Percentiles rank a stretch among this genome's conserved stretches.
Conservation (phyloP, 2,113 vertebrate species). For the Neoarius graeffei region DNA sequence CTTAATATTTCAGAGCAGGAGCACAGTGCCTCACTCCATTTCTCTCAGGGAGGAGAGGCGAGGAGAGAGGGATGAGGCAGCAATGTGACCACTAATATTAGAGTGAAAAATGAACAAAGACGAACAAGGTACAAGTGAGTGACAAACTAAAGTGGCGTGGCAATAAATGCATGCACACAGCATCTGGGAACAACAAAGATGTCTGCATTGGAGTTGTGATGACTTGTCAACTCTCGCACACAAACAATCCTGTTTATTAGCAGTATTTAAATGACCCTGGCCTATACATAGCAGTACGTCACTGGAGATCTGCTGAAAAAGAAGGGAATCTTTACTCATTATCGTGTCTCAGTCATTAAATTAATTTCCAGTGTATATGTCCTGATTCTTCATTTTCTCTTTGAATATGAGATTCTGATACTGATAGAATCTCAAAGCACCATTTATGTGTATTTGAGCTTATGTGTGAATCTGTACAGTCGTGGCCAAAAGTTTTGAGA, state of each 20-base stretch:
- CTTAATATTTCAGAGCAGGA: conserved; percentile 68
- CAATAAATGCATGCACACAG: conserved; percentile 8
- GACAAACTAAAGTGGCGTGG: conserved; percentile 14
- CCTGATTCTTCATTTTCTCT: neutral
- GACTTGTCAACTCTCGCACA: neutral
- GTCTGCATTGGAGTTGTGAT: neutral
- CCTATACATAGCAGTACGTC: neutral
- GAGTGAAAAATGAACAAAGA: conserved; percentile 14
- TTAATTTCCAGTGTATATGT: neutral
- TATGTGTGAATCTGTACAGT: neutral
- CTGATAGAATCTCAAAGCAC: neutral
- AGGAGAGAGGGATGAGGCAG: conserved; percentile 54
- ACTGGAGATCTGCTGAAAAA: neutral
- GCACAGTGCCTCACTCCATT: conserved; percentile 62
- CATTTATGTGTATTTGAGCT: neutral
- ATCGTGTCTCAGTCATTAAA: neutral
- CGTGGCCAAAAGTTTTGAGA: too few species aligned
- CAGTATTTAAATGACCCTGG: neutral
- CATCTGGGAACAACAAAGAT: conserved; percentile 2
- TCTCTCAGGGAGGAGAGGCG: conserved; percentile 50
- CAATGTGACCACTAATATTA: conserved; percentile 62
- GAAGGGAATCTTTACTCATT: neutral
- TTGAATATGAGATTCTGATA: too few species aligned
- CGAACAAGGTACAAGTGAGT: conserved; percentile 28
- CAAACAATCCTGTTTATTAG: neutral